A percentile compares a stretch with the other conserved stretches of the same genome.
Evolutionary conservation across 64 coral and sea anemone genomes (phyloP).

Genomic region (Platygyra sinensis): DNA sequence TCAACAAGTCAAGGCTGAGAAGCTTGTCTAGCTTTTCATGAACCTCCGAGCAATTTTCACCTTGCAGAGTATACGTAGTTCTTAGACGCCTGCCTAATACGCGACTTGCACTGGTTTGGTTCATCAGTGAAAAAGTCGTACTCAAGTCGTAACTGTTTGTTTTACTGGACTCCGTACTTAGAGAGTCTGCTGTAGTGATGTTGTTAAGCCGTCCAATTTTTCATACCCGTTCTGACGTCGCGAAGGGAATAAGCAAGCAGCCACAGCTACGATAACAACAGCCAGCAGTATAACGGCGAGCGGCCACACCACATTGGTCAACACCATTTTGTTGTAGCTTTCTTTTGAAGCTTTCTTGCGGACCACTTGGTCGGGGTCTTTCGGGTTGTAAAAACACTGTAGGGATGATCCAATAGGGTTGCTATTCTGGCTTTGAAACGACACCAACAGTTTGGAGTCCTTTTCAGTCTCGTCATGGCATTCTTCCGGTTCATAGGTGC

Average conservation of each 20-base stretch:
- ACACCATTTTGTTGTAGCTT: constrained; percentile 16
- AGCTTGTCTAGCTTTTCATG: no score
- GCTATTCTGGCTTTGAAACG: neutral
- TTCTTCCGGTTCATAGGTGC: constrained; percentile 15
- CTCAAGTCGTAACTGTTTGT: no score
- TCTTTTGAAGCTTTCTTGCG: neutral
- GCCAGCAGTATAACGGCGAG: constrained; percentile 9
- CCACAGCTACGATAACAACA: neutral
- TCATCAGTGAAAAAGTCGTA: no score
- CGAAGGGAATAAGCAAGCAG: neutral
- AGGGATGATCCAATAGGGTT: neutral
- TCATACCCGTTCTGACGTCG: constrained; percentile 7
- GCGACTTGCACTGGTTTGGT: no score
- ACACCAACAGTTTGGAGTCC: neutral
- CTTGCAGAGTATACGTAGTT: no score
- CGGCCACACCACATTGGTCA: constrained; percentile 6
- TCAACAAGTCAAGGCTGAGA: no score
- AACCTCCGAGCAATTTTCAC: no score
- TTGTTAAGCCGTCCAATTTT: neutral
- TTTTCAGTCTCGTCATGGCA: neutral
- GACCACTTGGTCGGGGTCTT: constrained; percentile 14
- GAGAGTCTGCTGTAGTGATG: constrained; percentile 1
- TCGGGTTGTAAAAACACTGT: neutral
- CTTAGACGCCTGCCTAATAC: no score
- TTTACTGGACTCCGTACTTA: neutral